Evolutionary conservation across 2,888 invertebrate species (phyloP).

Genomic region (Clostera curtula): DNA sequence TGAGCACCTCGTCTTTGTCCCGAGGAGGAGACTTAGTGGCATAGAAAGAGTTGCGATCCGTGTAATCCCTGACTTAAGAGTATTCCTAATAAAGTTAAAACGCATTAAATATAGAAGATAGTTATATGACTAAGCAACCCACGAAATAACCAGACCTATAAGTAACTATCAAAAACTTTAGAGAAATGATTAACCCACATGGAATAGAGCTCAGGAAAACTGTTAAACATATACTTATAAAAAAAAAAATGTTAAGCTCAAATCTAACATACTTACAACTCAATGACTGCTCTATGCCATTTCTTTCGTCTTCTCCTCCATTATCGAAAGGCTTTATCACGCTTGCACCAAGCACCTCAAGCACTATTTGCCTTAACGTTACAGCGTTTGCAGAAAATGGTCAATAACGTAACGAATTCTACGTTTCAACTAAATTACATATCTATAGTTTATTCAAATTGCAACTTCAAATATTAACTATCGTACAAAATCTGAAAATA

Average conservation of each 20-base stretch:
- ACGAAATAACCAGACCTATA: too few species aligned
- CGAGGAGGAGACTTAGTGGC: slow-evolving; percentile 8
- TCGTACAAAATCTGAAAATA: too few species aligned
- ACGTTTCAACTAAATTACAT: neutral
- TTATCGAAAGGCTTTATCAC: slow-evolving; percentile 19
- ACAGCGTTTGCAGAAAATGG: slow-evolving; percentile 24
- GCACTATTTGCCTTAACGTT: slow-evolving; percentile 15
- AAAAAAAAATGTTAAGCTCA: neutral
- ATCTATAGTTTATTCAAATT: slow-evolving; percentile 12
- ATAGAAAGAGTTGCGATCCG: too few species aligned
- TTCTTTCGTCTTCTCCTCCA: slow-evolving; percentile 17
- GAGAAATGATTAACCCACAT: too few species aligned
- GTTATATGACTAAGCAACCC: too few species aligned
- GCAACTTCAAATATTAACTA: neutral
- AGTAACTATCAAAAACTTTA: too few species aligned
- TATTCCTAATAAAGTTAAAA: too few species aligned
- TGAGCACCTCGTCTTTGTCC: slow-evolving; percentile 28
- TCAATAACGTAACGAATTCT: slow-evolving; percentile 5
- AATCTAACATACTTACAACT: neutral
- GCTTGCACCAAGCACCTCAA: slow-evolving; percentile 28
- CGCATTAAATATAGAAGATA: too few species aligned
- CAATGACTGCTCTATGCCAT: neutral
- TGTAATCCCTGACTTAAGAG: too few species aligned
- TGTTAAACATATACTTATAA: too few species aligned
- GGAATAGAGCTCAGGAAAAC: too few species aligned